These are phyloP conservation scores for Latrodectus elegans DNA, from an alignment of 2,888 invertebrate species.

Conservation along the genomic window DNA sequence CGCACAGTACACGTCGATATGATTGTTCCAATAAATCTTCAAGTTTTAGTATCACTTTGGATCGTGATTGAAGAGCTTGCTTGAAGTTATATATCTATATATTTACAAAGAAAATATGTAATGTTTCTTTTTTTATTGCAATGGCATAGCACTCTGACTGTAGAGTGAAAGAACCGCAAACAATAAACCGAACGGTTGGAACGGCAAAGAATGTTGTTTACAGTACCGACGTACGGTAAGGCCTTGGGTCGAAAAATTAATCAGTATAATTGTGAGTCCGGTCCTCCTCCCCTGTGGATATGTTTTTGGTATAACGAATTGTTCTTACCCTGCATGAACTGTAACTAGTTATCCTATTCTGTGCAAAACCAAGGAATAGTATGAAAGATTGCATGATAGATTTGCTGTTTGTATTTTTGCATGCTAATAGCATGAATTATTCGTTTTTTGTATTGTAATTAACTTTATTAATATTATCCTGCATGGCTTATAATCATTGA, in stretches of 20 bases:
- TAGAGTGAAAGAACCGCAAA: not conserved
- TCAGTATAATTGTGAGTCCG: conserved; percentile 35
- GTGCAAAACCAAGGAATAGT: not conserved
- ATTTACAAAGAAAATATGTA: not conserved
- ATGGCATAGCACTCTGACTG: not conserved
- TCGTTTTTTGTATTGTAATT: too few species aligned
- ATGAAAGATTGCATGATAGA: too few species aligned
- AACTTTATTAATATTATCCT: too few species aligned
- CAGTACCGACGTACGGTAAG: conserved; percentile 65
- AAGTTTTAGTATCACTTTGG: too few species aligned
- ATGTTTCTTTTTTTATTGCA: not conserved
- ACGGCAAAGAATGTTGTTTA: conserved; percentile 45
- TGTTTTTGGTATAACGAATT: conserved; percentile 60
- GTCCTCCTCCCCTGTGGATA: conserved; percentile 41
- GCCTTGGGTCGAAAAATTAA: conserved; percentile 21
- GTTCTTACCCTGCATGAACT: conserved; percentile 33
- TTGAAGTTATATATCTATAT: not conserved
- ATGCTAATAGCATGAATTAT: too few species aligned
- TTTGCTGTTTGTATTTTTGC: too few species aligned
- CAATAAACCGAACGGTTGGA: conserved; percentile 1
- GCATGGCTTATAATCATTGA: too few species aligned
- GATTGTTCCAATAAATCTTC: not conserved
- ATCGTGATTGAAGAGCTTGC: too few species aligned
- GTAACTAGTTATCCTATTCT: not conserved
- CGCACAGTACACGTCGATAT: not conserved